Base-by-base conservation (phyloP, 2,113 vertebrate species). In the Pseudorhombus dupliciocellatus region DNA sequence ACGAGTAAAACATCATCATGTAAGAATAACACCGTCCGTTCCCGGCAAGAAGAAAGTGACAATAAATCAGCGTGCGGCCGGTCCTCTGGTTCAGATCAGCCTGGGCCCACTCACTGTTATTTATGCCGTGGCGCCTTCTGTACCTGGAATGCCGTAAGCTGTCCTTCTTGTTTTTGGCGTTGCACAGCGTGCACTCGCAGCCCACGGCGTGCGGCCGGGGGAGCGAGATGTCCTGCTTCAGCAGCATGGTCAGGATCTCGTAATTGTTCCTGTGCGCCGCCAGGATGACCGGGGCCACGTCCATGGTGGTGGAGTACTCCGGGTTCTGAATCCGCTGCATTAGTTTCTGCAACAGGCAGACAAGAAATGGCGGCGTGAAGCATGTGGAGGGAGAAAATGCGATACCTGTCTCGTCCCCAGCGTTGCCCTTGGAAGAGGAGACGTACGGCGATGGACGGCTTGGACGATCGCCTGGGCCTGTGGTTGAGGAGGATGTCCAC, bases 121-220 rank as follows among this genome's bases (percentile, higher is more conserved):
- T 50, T 9, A 9, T 6, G 10, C 46, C 7, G 20, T 61, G 20
- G 6, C 8, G 18, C 25, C 26, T 44, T 42, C 5, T 24, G 44
- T 79, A 96, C 98, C 98, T 96, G 88, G 98, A 99, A 90, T 99
- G 98, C 15, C 98, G 92, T 1, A 99, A 92, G 79, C 98, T 99
- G 75, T 99, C 98, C 82, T 99, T 99, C 90, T 99, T 99, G 94
- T 99, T 99, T 88, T 99, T 99, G 84, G 97, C 98, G 44, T 97
- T 97, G 90, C 98, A 99, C 57, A 99, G 88, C 0, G 96, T 98
- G 79, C 98, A 99, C 73, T 99, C 98, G 84, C 98, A 99, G 86
- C 98, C 98, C 4, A 99, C 98, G 6, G 98, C 98, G 48, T 99
- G 98, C 18, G 98, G 98, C 73, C 98, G 95, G 14, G 98, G 98